Conservation (phyloP, 2,888 invertebrate species). For the Ormia ochracea region DNA sequence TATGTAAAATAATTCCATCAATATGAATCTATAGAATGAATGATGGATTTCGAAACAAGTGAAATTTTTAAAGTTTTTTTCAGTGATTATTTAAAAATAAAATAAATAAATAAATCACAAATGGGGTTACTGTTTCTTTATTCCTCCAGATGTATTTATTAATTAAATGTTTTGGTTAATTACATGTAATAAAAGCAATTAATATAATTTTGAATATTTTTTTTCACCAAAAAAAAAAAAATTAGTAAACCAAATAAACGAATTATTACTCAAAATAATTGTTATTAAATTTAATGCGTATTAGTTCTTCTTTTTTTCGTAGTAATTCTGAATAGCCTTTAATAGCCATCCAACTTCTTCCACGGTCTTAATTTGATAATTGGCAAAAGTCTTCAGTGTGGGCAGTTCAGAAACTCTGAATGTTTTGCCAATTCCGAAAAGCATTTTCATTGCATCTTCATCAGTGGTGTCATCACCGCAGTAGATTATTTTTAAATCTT, state of each 20-base stretch:
- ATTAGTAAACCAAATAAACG: constrained; percentile 22
- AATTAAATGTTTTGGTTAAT: constrained; percentile 30
- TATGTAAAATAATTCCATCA: no score
- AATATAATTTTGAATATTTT: constrained; percentile 6
- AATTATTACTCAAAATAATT: constrained; percentile 32
- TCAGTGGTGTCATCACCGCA: constrained; percentile 93
- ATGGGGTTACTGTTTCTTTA: not conserved
- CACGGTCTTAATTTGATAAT: constrained; percentile 84
- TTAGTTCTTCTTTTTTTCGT: constrained; percentile 74
- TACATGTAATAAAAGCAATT: constrained; percentile 51
- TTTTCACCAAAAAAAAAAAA: constrained; percentile 24
- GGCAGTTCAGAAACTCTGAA: constrained; percentile 85
- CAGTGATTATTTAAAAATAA: no score
- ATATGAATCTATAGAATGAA: no score
- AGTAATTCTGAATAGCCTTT: constrained; percentile 80
- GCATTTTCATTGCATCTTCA: constrained; percentile 92
- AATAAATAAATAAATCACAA: not conserved
- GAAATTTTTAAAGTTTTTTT: no score
- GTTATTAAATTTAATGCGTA: not conserved
- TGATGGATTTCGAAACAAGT: no score
- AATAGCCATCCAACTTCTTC: constrained; percentile 85
- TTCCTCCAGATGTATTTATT: constrained; percentile 42
- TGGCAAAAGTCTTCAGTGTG: constrained; percentile 84
- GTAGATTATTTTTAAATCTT: constrained; percentile 87
- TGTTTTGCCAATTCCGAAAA: constrained; percentile 81